Base-by-base conservation (phyloP, 2,888 invertebrate genomes). In the Callyntrura sp. region DNA sequence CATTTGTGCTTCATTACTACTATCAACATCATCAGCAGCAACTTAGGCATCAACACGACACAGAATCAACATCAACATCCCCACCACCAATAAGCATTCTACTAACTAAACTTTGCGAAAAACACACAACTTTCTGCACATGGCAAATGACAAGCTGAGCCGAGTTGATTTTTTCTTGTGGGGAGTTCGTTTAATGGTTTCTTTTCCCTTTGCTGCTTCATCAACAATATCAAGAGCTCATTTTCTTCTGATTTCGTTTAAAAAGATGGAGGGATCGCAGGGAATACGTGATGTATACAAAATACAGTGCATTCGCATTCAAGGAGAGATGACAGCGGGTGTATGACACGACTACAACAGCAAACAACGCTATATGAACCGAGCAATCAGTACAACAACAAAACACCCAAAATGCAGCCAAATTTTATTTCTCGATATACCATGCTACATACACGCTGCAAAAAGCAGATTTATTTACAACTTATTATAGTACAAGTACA, bases 271-370 rank as follows among this genome's bases (percentile, higher is more conserved):
- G 5, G 60, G 23, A 73, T 60, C 48, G 51, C 17, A 28, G 65
- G 9, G 70, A 70, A 70, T 35, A 35, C 2, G 35, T 35, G 35
- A 6, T 4, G 6, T 35, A 35, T 6, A 35, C 35, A 35, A 35
- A 35, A 35, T 35, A 35, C 51, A 84, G 70, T 86, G 86, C 86
- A 86, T 28, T 68, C 79, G 86, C 86, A 86, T 28, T 68, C 79
- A 86, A 79, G 68, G 68, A 79, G 68, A 79, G 78, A 79, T 87
- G 87, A 87, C 87, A 87, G 79, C 87, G 87, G 81, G 81, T 81
- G 81, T 57, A 87, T 70, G 68, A 87, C 73, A 87, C 57, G 17
- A 70, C 28, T 35, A 70, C 65, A 14, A 57, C 14, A 60, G n/a
- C 62, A 8, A 35, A 35, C 51, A 78, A 85, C 60, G 78, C 55